These are phyloP conservation scores for Folsomia candida DNA, from an alignment of 2,888 invertebrate species.

Conservation along the genomic window DNA sequence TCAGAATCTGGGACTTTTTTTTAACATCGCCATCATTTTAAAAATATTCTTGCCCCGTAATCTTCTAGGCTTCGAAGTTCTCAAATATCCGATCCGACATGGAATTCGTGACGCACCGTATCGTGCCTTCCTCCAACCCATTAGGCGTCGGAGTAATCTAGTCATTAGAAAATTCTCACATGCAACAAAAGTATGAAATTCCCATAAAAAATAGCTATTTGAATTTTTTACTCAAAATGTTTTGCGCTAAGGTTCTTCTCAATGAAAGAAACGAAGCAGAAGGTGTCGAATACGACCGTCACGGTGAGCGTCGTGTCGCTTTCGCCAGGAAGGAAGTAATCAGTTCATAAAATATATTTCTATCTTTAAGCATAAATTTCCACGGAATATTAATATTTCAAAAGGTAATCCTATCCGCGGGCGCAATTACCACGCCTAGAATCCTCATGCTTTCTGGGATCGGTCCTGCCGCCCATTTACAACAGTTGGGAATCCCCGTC, in stretches of 20 bases:
- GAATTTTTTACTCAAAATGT: not conserved
- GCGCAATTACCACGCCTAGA: slow-evolving; percentile 28
- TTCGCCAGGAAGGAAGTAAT: slow-evolving; percentile 37
- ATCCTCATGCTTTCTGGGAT: slow-evolving; percentile 29
- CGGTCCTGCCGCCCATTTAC: slow-evolving; percentile 28
- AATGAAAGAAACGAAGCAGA: slow-evolving; percentile 25
- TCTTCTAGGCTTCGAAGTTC: not conserved
- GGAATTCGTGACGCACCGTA: slow-evolving; percentile 40
- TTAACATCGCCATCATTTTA: too few relatives aligned
- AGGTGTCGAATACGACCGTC: slow-evolving; percentile 41
- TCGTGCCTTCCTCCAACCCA: slow-evolving; percentile 37
- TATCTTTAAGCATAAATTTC: not conserved
- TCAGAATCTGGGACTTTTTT: too few relatives aligned
- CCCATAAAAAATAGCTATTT: slow-evolving; percentile 6
- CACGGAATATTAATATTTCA: not conserved
- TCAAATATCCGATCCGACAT: slow-evolving; percentile 26
- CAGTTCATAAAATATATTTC: slow-evolving; percentile 9
- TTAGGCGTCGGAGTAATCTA: slow-evolving; percentile 14
- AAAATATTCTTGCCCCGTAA: too few relatives aligned
- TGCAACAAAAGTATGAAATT: slow-evolving; percentile 32
- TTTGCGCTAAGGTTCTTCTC: slow-evolving; percentile 33
- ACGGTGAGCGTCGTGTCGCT: slow-evolving; percentile 27
- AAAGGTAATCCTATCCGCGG: slow-evolving; percentile 38
- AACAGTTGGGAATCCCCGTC: slow-evolving; percentile 31
- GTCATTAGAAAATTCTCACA: slow-evolving; percentile 32